A percentile compares a stretch with the other conserved stretches of the same genome.
These are phyloP conservation scores for Lanius ludovicianus DNA, from an alignment of 2,113 vertebrate species.

Conservation along the genomic window DNA sequence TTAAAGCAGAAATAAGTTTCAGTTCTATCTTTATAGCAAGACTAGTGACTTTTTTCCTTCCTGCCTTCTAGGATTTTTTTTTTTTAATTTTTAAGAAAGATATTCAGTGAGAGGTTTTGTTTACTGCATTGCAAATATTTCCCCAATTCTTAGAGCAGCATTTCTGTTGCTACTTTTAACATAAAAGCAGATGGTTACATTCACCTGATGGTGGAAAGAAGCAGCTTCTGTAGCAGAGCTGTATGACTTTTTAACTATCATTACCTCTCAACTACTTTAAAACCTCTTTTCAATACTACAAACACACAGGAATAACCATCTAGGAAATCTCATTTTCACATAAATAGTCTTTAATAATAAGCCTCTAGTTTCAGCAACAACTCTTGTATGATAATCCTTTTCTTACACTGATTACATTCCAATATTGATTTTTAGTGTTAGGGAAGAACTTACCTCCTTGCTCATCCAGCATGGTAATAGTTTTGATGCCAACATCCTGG, in stretches of 20 bases:
- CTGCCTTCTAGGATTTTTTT: neutral
- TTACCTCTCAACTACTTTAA: neutral
- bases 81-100: neutral
- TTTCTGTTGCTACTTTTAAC: neutral
- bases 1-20: neutral
- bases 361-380: neutral
- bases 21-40: neutral
- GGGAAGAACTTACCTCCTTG: conserved; percentile 86
- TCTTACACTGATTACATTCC: neutral
- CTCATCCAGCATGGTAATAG: conserved; percentile 89
- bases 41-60: neutral
- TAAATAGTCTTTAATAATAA: neutral
- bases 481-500: conserved; percentile 87
- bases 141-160: neutral
- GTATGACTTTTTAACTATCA: neutral
- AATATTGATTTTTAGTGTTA: neutral
- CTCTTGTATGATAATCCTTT: neutral
- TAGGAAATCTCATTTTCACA: neutral
- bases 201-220: neutral
- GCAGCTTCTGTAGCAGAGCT: neutral
- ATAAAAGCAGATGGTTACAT: neutral
- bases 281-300: neutral
- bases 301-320: neutral
- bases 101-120: neutral
- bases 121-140: neutral